These are phyloP conservation scores for Pseudomyrmex flavicornis DNA, from an alignment of 1,140 invertebrate genomes.

Conservation along the genomic window DNA sequence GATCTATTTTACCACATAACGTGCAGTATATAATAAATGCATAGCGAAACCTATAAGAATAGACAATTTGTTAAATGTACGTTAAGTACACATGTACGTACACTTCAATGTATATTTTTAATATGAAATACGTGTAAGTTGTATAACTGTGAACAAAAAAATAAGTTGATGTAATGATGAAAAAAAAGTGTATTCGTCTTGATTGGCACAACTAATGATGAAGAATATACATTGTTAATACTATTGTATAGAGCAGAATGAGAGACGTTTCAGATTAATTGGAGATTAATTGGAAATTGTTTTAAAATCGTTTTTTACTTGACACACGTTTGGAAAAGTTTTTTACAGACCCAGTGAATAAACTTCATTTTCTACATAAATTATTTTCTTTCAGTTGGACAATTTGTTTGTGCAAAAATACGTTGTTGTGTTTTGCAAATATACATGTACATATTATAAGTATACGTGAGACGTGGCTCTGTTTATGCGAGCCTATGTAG, in stretches of 20 bases:
- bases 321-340: not conserved
- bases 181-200: conserved; percentile 55
- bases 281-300: not conserved
- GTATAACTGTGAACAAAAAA: conserved; percentile 58
- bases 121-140: conserved; percentile 76
- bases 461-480: not conserved
- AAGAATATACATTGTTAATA: conserved; percentile 26
- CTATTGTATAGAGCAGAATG: not conserved
- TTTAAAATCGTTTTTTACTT: not conserved
- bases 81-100: conserved; percentile 74
- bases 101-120: conserved; percentile 82
- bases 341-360: conserved; percentile 22
- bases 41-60: conserved; percentile 71
- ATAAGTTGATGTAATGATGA: conserved; percentile 58
- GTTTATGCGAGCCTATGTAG: no score
- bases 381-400: no score
- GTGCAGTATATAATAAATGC: conserved; percentile 64
- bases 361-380: conserved; percentile 1
- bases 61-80: conserved; percentile 75
- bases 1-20: conserved; percentile 75
- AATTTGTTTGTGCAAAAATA: conserved; percentile 16
- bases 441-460: not conserved
- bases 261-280: not conserved
- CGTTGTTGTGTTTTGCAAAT: not conserved
- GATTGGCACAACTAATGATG: conserved; percentile 63